phyloP scores from a whole-genome alignment of 2,113 vertebrate genomes.

The Cyanocitta stelleri region DNA sequence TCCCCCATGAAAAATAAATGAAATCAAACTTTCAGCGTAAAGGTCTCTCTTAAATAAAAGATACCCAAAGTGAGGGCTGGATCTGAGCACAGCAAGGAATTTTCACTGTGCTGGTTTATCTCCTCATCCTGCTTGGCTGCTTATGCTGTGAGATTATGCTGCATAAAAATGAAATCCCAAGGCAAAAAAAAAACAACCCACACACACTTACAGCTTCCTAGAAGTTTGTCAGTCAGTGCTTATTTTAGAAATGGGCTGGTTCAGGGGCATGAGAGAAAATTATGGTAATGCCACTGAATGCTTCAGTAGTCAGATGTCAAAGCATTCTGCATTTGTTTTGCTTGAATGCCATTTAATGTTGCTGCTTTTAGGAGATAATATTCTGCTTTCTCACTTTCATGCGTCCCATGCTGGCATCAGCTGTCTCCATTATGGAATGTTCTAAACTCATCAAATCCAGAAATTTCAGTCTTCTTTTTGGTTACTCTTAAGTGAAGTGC shows the following conservation, averaged over 20 bases:
- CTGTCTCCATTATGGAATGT: not conserved
- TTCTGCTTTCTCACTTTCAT: not conserved
- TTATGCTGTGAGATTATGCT: not conserved
- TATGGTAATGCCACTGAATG: not conserved
- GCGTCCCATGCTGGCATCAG: not conserved
- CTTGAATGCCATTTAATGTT: not conserved
- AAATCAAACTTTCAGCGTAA: not conserved
- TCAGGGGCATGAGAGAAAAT: not conserved
- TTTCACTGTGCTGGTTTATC: not conserved
- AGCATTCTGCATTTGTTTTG: not conserved
- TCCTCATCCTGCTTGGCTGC: not conserved
- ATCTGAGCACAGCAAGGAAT: not conserved
- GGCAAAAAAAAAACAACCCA: not conserved
- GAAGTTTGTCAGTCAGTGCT: not conserved
- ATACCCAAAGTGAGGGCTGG: not conserved
- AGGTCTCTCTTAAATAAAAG: not conserved
- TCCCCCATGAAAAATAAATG: not conserved
- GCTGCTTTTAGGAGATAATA: slow-evolving; percentile 7
- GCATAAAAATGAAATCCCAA: not conserved
- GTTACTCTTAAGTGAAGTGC: not conserved
- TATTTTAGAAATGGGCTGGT: not conserved
- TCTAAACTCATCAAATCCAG: not conserved
- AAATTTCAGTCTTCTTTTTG: not conserved
- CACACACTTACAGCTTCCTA: not conserved
- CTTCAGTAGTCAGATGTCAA: not conserved